These are phyloP conservation scores for Fragum sueziense DNA, from an alignment of 2,888 invertebrate genomes.

Conservation along the genomic window DNA sequence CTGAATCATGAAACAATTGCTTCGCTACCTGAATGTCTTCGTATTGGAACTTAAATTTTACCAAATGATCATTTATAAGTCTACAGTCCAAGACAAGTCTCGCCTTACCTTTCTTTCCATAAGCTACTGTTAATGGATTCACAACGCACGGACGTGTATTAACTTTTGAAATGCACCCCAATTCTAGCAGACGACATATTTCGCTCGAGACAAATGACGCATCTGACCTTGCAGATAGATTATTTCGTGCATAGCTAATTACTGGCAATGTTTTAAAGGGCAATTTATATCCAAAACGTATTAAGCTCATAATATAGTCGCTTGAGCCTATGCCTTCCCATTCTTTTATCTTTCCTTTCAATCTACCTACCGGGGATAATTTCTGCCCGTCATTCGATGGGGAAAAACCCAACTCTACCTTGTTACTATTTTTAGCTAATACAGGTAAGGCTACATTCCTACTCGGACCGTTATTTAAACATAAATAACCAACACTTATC, in stretches of 20 bases:
- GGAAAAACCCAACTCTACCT: slow-evolving; percentile 3
- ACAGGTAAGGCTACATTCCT: not conserved
- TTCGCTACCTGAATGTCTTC: slow-evolving; percentile 31
- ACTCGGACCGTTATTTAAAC: too few species aligned
- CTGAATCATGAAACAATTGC: slow-evolving; percentile 26
- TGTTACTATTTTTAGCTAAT: not conserved
- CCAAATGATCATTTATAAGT: slow-evolving; percentile 38
- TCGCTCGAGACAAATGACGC: not conserved
- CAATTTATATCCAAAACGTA: slow-evolving; percentile 6
- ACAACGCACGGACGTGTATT: slow-evolving; percentile 16
- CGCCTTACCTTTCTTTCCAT: slow-evolving; percentile 27
- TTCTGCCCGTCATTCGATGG: not conserved
- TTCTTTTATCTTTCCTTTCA: not conserved
- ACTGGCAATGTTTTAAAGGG: not conserved
- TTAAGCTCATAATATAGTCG: not conserved
- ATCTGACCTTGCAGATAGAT: not conserved
- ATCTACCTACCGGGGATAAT: slow-evolving; percentile 1
- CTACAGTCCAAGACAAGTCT: slow-evolving; percentile 34
- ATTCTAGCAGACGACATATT: slow-evolving; percentile 16
- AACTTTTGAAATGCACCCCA: slow-evolving; percentile 27
- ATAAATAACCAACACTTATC: slow-evolving; percentile 6
- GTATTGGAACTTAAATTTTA: slow-evolving; percentile 39
- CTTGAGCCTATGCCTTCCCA: not conserved
- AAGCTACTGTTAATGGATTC: slow-evolving; percentile 41
- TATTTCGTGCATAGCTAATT: not conserved